Base-by-base conservation (phyloP, 1,140 invertebrate genomes). In the Aporrectodea caliginosa region DNA sequence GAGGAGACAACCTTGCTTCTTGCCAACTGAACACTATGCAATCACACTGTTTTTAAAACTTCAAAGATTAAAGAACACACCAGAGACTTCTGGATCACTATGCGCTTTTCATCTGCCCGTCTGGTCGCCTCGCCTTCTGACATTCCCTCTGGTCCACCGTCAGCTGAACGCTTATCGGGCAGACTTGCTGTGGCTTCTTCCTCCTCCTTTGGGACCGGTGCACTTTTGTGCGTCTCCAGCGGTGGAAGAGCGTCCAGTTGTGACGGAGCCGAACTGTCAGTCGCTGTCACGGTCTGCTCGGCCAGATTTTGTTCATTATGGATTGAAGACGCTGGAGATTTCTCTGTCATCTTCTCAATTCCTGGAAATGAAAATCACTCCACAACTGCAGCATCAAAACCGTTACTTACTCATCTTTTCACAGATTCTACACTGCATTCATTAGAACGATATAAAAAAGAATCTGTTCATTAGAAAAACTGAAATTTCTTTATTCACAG, bases 261-360 rank as follows among this genome's bases (percentile, higher is more conserved):
- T 22, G 43, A 58, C 43, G 43, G 71, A 1, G 29, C 73, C 79
- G 2, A 85, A 85, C 79, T 87, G 86, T 27, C 82, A 76, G 75
- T 85, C 68, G 83, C 81, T 2, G 84, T 82, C 12, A 84, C 84
- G 35, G 82, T 81, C 68, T 32, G 74, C 16, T 81, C 82, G 6
- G 85, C 85, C n/a, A 86, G 80, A 35, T 83, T 82, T 6, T 68
- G 77, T 69, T 85, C 84, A 12, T 80, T 81, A 78, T 86, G 86
- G 22, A 75, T 82, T 30, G 85, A 84, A 81, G 87, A 83, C 30
- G 85, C 84, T 22, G 86, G 83, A 33, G 84, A 81, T 81, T 93
- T 92, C 86, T 98, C 96, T 27, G 97, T 99, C 94, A 98, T 98
- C 83, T 95, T 94, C 74, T 93, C 93, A 81, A 98, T 93, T 69